Evolutionary conservation across 2,888 invertebrate species (phyloP).

Genomic region (Noctua comes): DNA sequence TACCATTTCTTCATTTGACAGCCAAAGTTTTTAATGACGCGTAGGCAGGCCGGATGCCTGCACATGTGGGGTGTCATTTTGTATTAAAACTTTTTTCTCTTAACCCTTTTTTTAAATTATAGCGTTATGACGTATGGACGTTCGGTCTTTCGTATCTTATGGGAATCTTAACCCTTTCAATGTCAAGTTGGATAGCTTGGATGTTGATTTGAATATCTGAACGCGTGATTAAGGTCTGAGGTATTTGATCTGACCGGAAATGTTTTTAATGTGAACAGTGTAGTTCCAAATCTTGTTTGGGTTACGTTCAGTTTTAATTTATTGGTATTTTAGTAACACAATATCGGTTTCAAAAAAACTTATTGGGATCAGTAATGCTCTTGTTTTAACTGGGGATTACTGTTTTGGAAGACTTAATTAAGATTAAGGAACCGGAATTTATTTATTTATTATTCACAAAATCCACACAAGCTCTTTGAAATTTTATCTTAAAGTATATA

Average conservation of each 20-base stretch:
- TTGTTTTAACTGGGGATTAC: neutral
- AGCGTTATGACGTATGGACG: slow-evolving; percentile 80
- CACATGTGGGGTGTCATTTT: slow-evolving; percentile 79
- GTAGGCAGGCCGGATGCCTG: slow-evolving; percentile 69
- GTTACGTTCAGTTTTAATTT: neutral
- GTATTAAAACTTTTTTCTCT: slow-evolving; percentile 82
- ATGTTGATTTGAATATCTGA: slow-evolving; percentile 43
- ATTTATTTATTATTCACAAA: too few species aligned
- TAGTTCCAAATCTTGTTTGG: neutral
- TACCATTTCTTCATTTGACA: slow-evolving; percentile 83
- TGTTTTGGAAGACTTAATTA: neutral
- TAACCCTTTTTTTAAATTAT: slow-evolving; percentile 87
- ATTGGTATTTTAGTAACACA: neutral
- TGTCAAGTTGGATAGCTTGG: slow-evolving; percentile 44
- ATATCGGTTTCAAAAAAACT: neutral
- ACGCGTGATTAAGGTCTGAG: slow-evolving; percentile 40
- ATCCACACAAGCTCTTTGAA: too few species aligned
- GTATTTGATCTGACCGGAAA: slow-evolving; percentile 52
- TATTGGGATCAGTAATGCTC: neutral
- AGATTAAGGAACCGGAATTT: neutral
- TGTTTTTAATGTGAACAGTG: slow-evolving; percentile 15
- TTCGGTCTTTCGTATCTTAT: slow-evolving; percentile 70
- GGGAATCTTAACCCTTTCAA: slow-evolving; percentile 79
- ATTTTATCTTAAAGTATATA: too few species aligned
- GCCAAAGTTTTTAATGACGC: slow-evolving; percentile 80